Base-by-base conservation (phyloP, 64 coral and sea anemone genomes). In the Orbicella faveolata region DNA sequence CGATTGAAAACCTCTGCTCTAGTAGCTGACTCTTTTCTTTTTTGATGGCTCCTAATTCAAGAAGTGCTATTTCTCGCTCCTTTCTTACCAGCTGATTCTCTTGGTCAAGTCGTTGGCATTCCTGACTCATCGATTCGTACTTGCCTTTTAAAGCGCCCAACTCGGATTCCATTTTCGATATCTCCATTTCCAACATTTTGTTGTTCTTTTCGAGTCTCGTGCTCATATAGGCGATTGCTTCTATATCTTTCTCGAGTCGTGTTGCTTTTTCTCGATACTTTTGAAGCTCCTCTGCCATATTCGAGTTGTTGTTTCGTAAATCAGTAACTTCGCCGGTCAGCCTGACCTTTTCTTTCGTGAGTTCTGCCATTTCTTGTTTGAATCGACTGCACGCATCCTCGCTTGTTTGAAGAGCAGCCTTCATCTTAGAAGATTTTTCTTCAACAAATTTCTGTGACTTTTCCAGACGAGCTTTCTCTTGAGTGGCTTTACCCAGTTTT, bases 151-250 rank as follows among this genome's bases (percentile, higher is more conserved):
- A 72, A 37, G 89, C 53, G 10, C 37, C 34, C 16, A 88, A 15
- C 20, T 97, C 92, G 2, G 81, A 37, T 63, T 91, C 83, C 84
- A 83, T 55, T 36, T 90, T 97, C 10, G 37, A 72, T 55, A 87
- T 55, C 6, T 91, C 83, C 36, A 34, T 53, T 36, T 73, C 44
- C 53, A 94, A 74, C 34, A 10, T 39, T 52, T 90, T 93, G 54
- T 91, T 94, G 63, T 97, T 92, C 17, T 81, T 59, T 15, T 87
- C 67, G 4, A 97, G 88, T 62, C 90, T 94, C 21, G 95, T 87
- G 79, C 77, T 89, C 59, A 93, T 55, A 62, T 73, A 84, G 4
- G 87, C 84, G 75, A 83, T 80, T 18, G 87, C 77, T 80, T 86
- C 89, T 19, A 91, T 65, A 18, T 97, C 95, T 34, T 88, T 93